Evolutionary conservation across 2,113 vertebrate species (phyloP).

Genomic region (Cyprinodon tularosa): DNA sequence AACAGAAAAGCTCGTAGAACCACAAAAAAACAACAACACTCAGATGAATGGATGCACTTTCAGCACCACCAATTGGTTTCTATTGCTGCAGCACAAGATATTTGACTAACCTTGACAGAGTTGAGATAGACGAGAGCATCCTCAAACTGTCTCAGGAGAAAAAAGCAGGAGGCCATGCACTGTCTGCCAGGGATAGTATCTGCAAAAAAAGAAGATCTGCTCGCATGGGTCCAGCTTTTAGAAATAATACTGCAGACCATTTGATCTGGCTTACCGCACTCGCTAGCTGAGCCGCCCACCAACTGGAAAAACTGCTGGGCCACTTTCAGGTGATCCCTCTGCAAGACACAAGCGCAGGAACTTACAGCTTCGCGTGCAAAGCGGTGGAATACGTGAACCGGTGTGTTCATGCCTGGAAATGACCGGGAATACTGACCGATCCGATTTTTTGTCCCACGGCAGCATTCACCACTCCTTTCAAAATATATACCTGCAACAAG

Average conservation of each 20-base stretch:
- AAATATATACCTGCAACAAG: conserved; percentile 89
- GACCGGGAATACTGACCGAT: conserved; percentile 85
- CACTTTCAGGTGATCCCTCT: conserved; percentile 96
- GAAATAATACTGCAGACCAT: conserved; percentile 1
- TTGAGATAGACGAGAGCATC: conserved; percentile 97
- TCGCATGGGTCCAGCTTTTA: not conserved
- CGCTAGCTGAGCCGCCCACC: conserved; percentile 95
- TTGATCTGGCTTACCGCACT: conserved; percentile 85
- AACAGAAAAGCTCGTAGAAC: conserved; percentile 19
- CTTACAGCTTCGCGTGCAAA: not conserved
- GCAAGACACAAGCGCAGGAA: conserved; percentile 28
- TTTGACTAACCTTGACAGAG: conserved; percentile 90
- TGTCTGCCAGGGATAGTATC: conserved; percentile 97
- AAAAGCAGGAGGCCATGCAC: conserved; percentile 98
- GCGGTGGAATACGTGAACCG: not conserved
- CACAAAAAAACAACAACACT: not conserved
- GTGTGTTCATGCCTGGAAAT: not conserved
- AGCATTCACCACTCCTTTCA: conserved; percentile 96
- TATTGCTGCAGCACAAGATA: conserved; percentile 13
- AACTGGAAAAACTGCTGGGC: conserved; percentile 97
- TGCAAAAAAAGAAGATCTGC: conserved; percentile 63
- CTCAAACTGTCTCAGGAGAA: conserved; percentile 93
- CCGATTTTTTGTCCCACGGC: conserved; percentile 93
- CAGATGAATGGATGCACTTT: not conserved
- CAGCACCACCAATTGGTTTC: conserved; percentile 23